Evolutionary conservation across 2,113 vertebrate species (phyloP), one percentile per base, ranked within the genome.

Genomic region (Nesospiza acunhae): DNA sequence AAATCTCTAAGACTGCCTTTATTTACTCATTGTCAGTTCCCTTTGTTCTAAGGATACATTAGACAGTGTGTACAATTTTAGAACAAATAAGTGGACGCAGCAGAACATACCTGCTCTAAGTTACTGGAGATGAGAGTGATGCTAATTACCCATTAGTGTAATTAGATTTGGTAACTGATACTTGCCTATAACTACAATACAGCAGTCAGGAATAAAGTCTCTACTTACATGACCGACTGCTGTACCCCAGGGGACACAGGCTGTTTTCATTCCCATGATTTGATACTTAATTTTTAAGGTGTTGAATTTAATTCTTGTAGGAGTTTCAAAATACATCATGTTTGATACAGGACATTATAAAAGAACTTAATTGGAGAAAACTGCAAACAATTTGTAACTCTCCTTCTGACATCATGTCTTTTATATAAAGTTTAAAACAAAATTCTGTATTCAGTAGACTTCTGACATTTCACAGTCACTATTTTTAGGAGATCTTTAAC

Each of bases 121-220:
- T 87, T 62, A 87, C 42, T 72, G 35, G 70, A 84, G 66, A 91
- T 55, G 66, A 96, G 70, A 90, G n/a, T 39, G 85, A 91, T 96
- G 83, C 78, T 81, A 52, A 69, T 82, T 86, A 84, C 20, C 80
- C 90, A 96, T 97, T 98, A 97, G 91, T 96, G 91, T 97, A 97
- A 97, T 98, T 98, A 97, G 97, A 96, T 95, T 86, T 84, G 63
- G 95, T 97, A 98, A 98, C 68, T 95, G 97, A 98, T 98, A 97
- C 42, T 56, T 90, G 76, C 28, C 27, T 93, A 41, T 94, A 84
- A 44, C 72, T 84, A 87, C 83, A 90, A 60, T 89, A 94, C 80
- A 95, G 66, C 70, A 90, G 55, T 84, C 89, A 94, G 85, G 95
- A 94, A 95, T 75, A 78, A 85, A 86, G 90, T 94, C 78, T 98